Base-by-base conservation (phyloP, 2,888 invertebrate species). In the Phymatocera aterrima region DNA sequence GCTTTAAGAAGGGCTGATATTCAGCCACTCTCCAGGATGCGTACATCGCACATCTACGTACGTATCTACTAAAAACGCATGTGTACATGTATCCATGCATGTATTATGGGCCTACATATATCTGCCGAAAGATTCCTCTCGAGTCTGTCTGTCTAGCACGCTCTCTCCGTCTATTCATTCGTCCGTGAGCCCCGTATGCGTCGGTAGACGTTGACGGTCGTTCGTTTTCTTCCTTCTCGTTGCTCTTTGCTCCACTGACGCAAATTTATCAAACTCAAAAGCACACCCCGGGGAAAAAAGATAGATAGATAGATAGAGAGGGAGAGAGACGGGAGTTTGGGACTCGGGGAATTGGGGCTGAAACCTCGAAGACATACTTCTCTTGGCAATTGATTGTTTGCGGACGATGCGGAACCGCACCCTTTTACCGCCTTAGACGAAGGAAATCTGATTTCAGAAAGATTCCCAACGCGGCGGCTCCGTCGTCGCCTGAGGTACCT, bases 1-100 rank as follows among this genome's bases (percentile, higher is more conserved):
- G 84, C 81, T 68, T 68, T 46, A 15, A 24, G 77, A 78, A 82
- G 77, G 77, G 83, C 79, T 40, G 51, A 61, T 60, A 57, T 81
- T 82, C 81, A 81, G 78, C 81, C 72, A 31, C 48, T 72, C 72
- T 72, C 18, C 31, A 72, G 48, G 28, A 72, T 51, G 34, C 48
- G 51, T 51, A 51, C 51, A 12, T 21, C 18, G 48, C 31, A 31
- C 34, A 37, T 18, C n/a, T n/a, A 18, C 34, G 37, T 21, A 37
- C 64, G n/a, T n/a, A 40, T 40, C 40, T 40, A 8, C 40, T 40
- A 40, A 4, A 40, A 5, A 40, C 40, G 4, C 40, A 40, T 8
- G 8, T 40, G 21, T 54, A 28, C 28, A 28, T 28, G 57, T 57
- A 21, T 15, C 24, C 8, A 8, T 5, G 40, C 40, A 5, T 40